phyloP scores from a whole-genome alignment of 2,797 vertebrate species.

The Rhynchonycteris naso region DNA sequence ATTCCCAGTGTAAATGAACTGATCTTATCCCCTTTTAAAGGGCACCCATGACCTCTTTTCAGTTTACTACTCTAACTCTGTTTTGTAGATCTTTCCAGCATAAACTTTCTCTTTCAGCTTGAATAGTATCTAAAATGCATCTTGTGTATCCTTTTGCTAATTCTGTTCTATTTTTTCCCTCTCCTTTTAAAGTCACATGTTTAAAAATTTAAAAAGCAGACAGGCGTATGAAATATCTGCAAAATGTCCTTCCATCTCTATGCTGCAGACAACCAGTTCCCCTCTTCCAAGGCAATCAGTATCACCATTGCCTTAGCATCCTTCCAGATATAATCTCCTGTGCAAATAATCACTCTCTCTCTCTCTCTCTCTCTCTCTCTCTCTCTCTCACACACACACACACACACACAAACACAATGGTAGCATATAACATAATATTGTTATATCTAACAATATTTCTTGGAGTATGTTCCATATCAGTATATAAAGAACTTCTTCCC shows the following conservation, averaged over 20 bases:
- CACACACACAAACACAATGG: not conserved
- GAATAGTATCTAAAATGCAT: not conserved
- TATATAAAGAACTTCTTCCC: not conserved
- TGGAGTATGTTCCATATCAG: not conserved
- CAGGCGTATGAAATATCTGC: not conserved
- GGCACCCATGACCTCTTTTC: not conserved
- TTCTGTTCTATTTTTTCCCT: not conserved
- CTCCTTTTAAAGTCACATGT: not conserved
- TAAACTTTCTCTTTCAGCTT: not conserved
- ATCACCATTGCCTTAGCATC: not conserved
- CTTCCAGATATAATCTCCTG: not conserved
- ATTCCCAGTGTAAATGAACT: not conserved
- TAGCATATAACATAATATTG: not conserved
- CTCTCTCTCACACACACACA: not conserved
- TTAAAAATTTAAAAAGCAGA: slow-evolving; percentile 50
- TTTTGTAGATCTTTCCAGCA: not conserved
- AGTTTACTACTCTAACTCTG: not conserved
- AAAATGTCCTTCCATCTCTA: not conserved
- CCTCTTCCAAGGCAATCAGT: not conserved
- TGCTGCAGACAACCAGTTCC: not conserved
- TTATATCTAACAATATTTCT: not conserved
- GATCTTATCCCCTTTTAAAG: not conserved
- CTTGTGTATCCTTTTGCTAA: not conserved
- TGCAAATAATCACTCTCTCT: not conserved
- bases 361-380: not conserved